These are phyloP conservation scores for Sebastes matsubarae DNA, from an alignment of 2,797 vertebrate genomes.

Conservation along the genomic window DNA sequence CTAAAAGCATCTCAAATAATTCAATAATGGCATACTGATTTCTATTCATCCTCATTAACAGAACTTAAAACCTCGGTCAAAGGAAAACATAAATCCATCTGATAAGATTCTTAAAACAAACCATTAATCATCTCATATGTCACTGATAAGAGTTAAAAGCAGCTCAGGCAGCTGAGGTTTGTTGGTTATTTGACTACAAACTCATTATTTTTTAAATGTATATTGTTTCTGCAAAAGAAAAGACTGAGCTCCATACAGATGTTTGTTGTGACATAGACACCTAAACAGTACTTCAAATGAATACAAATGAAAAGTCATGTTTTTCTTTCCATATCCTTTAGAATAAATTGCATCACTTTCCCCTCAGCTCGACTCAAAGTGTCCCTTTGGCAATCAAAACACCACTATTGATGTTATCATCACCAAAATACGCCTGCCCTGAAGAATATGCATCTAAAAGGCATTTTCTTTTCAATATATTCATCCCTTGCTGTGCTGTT, in stretches of 20 bases:
- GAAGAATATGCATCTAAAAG: not conserved
- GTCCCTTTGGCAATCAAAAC: not conserved
- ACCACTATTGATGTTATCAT: not conserved
- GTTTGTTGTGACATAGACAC: not conserved
- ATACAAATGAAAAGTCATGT: not conserved
- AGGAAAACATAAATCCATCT: not conserved
- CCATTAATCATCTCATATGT: not conserved
- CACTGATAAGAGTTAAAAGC: constrained; percentile 1
- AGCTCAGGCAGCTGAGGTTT: not conserved
- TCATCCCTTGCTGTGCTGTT: not conserved
- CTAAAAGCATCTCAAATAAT: not conserved
- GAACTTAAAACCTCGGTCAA: not conserved
- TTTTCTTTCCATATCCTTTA: not conserved
- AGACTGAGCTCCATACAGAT: not conserved
- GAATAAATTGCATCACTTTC: not conserved
- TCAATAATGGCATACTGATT: not conserved
- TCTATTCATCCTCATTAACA: not conserved
- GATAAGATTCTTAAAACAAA: constrained; percentile 9
- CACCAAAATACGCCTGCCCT: not conserved
- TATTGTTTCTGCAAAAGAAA: not conserved
- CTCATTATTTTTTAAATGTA: not conserved
- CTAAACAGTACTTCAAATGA: not conserved
- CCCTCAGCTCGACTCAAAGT: not conserved
- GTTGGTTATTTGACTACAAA: not conserved
- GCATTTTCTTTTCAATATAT: not conserved